Evolutionary conservation across 2,888 invertebrate species (phyloP).

Genomic region (Lagria hirta): DNA sequence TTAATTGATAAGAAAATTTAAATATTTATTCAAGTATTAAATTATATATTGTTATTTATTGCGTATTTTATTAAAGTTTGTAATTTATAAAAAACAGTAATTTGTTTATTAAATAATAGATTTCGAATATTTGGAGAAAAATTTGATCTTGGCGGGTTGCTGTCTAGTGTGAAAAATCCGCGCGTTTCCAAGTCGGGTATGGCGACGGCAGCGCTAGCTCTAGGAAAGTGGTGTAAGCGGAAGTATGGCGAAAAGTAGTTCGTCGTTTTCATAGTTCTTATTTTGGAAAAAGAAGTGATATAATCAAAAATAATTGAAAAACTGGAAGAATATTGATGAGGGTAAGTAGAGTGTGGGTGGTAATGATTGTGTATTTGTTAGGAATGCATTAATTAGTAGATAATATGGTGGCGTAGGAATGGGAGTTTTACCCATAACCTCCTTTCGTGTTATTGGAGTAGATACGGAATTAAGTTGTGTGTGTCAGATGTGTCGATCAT

Average conservation of each 20-base stretch:
- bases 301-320: slow-evolving; percentile 1
- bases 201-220: slow-evolving; percentile 48
- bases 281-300: no score
- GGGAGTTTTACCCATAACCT: slow-evolving; percentile 75
- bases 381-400: slow-evolving; percentile 38
- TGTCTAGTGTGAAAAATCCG: slow-evolving; percentile 45
- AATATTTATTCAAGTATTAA: no score
- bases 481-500: slow-evolving; percentile 66
- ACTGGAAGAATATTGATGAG: slow-evolving; percentile 11
- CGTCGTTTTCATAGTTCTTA: slow-evolving; percentile 31
- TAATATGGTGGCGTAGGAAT: slow-evolving; percentile 62
- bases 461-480: slow-evolving; percentile 74
- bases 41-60: no score
- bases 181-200: slow-evolving; percentile 48
- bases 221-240: slow-evolving; percentile 45
- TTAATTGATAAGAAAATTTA: no score
- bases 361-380: slow-evolving; percentile 29
- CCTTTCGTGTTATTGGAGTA: slow-evolving; percentile 75
- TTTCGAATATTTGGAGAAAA: no score
- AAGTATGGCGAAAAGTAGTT: slow-evolving; percentile 51
- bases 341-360: slow-evolving; percentile 17
- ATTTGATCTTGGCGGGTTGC: slow-evolving; percentile 46
- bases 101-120: no score
- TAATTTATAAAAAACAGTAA: no score
- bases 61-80: no score